Evolutionary conservation across 2,888 invertebrate genomes (phyloP).

Genomic region (Ormyrus pomaceus): DNA sequence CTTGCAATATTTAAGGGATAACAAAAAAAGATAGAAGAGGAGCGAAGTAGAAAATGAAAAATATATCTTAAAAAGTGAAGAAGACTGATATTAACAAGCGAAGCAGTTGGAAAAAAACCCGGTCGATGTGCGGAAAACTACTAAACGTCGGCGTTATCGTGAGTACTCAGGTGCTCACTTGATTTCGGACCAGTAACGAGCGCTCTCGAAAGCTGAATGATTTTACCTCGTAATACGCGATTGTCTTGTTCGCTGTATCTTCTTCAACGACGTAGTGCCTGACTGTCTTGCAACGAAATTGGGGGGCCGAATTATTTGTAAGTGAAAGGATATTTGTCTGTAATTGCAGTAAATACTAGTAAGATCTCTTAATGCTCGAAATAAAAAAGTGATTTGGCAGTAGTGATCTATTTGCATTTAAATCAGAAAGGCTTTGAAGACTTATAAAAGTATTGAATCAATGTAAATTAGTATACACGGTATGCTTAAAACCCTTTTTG

Average conservation of each 20-base stretch:
- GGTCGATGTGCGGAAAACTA: slow-evolving; percentile 59
- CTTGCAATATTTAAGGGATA: not conserved
- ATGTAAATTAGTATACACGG: too few species aligned
- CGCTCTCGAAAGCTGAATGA: slow-evolving; percentile 1
- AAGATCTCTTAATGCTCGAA: too few species aligned
- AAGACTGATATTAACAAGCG: not conserved
- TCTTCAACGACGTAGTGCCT: not conserved
- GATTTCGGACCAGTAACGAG: slow-evolving; percentile 22
- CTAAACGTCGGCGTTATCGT: slow-evolving; percentile 60
- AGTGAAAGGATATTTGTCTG: too few species aligned
- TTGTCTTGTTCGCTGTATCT: not conserved
- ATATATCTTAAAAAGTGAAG: not conserved
- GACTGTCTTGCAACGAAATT: too few species aligned
- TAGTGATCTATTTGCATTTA: too few species aligned
- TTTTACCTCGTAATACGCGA: not conserved
- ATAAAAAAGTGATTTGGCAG: too few species aligned
- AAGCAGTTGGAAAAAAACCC: slow-evolving; percentile 33
- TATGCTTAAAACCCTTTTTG: too few species aligned
- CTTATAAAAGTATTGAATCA: too few species aligned
- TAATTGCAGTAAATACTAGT: too few species aligned
- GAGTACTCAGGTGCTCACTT: slow-evolving; percentile 61
- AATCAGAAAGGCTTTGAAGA: too few species aligned
- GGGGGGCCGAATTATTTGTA: too few species aligned
- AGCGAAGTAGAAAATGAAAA: not conserved
- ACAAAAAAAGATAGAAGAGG: not conserved